A percentile compares a stretch with the other conserved stretches of the same genome.
These are phyloP conservation scores for Notarius quadriscutis DNA, from an alignment of 2,113 vertebrate genomes.

Conservation along the genomic window DNA sequence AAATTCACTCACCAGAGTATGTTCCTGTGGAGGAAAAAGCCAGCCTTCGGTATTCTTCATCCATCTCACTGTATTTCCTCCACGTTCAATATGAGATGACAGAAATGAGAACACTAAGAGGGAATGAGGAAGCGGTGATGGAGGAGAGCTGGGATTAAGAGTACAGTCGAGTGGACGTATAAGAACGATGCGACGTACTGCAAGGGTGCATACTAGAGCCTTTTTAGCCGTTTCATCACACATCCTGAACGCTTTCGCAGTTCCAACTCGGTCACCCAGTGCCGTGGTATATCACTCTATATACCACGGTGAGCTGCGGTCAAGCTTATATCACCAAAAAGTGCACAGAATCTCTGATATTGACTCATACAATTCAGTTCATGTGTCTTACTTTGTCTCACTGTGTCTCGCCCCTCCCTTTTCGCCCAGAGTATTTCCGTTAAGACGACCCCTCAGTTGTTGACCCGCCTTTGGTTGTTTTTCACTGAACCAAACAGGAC, in stretches of 20 bases:
- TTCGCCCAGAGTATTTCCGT: no score
- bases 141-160: conserved; percentile 30
- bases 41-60: conserved; percentile 23
- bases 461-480: no score
- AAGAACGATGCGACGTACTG: conserved; percentile 5
- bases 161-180: conserved; percentile 14
- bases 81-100: conserved; percentile 16
- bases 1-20: background rate
- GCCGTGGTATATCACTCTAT: background rate
- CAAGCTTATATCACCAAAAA: background rate
- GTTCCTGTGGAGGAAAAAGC: conserved; percentile 5
- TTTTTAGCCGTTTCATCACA: conserved; percentile 4
- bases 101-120: conserved; percentile 44
- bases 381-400: background rate
- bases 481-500: no score
- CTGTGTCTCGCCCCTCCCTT: background rate
- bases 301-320: background rate
- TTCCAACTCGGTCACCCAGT: background rate
- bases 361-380: background rate
- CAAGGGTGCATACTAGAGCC: background rate
- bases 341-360: background rate
- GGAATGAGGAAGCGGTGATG: conserved; percentile 27
- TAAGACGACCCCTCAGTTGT: no score
- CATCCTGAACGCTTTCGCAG: background rate
- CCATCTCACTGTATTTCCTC: conserved; percentile 5